Evolutionary conservation across 2,113 vertebrate genomes (phyloP), one percentile per base, ranked within the genome.

Genomic region (Tinamus guttatus): DNA sequence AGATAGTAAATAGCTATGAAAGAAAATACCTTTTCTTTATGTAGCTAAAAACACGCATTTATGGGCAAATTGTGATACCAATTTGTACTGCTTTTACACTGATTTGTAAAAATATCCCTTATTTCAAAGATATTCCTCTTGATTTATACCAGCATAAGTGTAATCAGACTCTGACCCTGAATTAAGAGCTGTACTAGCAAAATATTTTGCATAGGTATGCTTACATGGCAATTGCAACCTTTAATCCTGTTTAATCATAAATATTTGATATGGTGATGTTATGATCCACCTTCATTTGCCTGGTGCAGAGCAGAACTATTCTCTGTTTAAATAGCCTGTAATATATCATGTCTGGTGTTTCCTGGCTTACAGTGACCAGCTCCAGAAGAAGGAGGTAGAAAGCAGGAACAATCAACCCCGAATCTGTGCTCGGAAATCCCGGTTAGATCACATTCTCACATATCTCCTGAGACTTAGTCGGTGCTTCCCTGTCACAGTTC

Each of bases 91-190:
- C 54, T 68, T 91, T 64, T 85, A 12, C 19, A 67, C 3, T 54
- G 64, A 34, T 36, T 58, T 6, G 2, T 32, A 79, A 85, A 71
- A 75, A 47, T 32, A 38, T 24, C 8, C 36, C 8, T 65, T 62
- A 13, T 73, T 91, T n/a, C 27, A 74, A 60, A 73, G 24, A 40
- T 32, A 89, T 56, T 77, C 11, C 8, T 88, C 41, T 70, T 62
- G 28, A 60, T 3, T 79, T 92, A 36, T 0, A 88, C 16, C 11
- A 77, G 36, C 0, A 0, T 62, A 63, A 36, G 13, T 7, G 34
- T 28, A 77, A 63, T 70, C 20, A 82, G 45, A 60, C 16, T 27
- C 20, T 77, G 36, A 9, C 21, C 20, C 28, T 30, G 58, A 79
- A 27, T 60, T 77, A 63, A 17, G 27, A 77, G 71, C 47, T 30